Evolutionary conservation across 2,113 vertebrate genomes (phyloP), one percentile per base, ranked within the genome.

Genomic region (Scomber colias): DNA sequence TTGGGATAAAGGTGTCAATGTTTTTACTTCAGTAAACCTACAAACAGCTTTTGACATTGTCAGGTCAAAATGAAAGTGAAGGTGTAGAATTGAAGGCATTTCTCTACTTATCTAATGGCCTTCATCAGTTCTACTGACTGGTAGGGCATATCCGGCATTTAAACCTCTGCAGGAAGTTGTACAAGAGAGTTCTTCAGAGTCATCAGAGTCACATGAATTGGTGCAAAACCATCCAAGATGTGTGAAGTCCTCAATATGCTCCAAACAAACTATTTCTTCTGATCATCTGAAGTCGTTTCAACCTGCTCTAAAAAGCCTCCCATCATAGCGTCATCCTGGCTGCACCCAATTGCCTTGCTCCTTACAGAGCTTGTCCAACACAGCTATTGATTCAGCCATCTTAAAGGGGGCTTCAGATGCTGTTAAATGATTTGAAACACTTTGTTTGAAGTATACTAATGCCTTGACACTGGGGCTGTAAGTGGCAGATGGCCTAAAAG

Each of bases 1-100:
- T 31, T 49, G 35, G 21, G 46, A 54, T 48, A 49, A 70, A 75
- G n/a, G 51, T 67, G 46, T 65, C 56, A 77, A 64, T 51, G 57
- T 81, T 79, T 75, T 74, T 60, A 79, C 71, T 80, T 80, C 59
- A 51, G 27, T 67, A 69, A 89, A 83, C 65, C 70, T 50, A 69
- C 76, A 82, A 84, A 74, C 73, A 82, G 45, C 66, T 63, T 71
- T 57, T 62, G 40, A 82, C 73, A 78, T 13, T 79, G 77, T 81
- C 77, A 79, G 84, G 82, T 86, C 66, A 8, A 88, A 81, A 77
- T 71, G 54, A 81, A 86, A 87, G 70, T 80, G 9, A 69, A 48
- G 30, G 46, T 75, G 59, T 62, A 55, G 44, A 71, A 56, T 5
- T 57, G 11, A 59, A 66, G 17, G 19, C 17, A n/a, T 61, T 77